Conservation (phyloP, 1,140 invertebrate species). For the Monomorium pharaonis region DNA sequence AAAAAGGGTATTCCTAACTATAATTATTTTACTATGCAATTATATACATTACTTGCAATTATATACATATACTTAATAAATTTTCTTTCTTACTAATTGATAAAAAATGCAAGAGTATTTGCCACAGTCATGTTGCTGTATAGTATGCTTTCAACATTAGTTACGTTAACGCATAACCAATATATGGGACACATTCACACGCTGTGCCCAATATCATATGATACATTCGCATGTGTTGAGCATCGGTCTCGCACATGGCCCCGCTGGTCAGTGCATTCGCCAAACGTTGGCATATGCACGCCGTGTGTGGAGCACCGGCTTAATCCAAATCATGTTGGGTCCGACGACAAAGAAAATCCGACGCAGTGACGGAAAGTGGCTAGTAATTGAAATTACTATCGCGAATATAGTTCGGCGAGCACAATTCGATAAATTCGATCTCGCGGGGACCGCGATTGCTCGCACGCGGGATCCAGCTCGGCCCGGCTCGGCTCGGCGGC, state of each 20-base stretch:
- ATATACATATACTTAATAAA: no score
- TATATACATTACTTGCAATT: no score
- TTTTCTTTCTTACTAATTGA: background rate
- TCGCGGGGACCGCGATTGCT: constrained; percentile 26
- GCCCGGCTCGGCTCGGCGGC: constrained; percentile 3
- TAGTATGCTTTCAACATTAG: background rate
- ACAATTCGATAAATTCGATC: constrained; percentile 58
- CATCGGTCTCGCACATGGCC: background rate
- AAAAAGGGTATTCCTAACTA: no score
- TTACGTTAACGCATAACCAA: no score
- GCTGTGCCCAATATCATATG: background rate
- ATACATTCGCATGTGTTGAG: background rate
- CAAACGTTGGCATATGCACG: background rate
- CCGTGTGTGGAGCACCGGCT: constrained; percentile 4
- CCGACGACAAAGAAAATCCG: constrained; percentile 48
- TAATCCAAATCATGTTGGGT: constrained; percentile 32
- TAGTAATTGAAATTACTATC: constrained; percentile 54
- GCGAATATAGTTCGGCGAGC: constrained; percentile 48
- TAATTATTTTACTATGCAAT: no score
- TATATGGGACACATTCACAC: background rate
- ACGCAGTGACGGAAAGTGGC: constrained; percentile 43
- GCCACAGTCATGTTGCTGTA: background rate
- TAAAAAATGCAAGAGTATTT: background rate
- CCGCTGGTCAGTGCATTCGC: background rate
- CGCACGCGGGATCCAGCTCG: constrained; percentile 4